Percentiles rank a stretch among this genome's conserved stretches.
Evolutionary conservation across 1,140 invertebrate species (phyloP).

Genomic region (Bathynomus jamesi): DNA sequence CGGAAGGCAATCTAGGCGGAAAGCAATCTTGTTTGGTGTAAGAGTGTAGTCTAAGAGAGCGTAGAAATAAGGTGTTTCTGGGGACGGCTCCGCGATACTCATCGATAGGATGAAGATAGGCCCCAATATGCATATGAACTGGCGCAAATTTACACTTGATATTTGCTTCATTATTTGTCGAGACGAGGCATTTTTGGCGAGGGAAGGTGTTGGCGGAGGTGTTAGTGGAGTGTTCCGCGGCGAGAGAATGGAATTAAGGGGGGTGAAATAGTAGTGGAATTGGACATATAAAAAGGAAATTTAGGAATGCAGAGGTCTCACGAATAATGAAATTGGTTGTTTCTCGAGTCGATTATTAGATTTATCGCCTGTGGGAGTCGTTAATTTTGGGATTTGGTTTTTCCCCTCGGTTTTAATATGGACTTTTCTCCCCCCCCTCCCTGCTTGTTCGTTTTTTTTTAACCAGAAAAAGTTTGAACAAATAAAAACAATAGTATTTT

Average conservation of each 20-base stretch:
- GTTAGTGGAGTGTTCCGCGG: not conserved
- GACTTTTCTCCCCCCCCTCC: too few relatives aligned
- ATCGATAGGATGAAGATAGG: not conserved
- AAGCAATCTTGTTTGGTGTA: constrained; percentile 16
- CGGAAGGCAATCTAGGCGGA: constrained; percentile 23
- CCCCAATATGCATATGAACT: not conserved
- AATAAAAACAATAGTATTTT: too few relatives aligned
- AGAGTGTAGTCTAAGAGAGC: too few relatives aligned
- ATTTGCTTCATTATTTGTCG: not conserved
- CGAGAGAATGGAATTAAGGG: not conserved
- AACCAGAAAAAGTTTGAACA: too few relatives aligned
- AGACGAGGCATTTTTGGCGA: not conserved
- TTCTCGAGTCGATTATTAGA: not conserved
- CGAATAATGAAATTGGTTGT: not conserved
- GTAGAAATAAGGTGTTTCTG: not conserved
- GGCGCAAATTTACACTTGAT: constrained; percentile 1
- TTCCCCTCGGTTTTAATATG: not conserved
- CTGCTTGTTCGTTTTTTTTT: too few relatives aligned
- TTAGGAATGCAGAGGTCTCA: not conserved
- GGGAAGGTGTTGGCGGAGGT: not conserved
- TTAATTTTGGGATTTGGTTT: not conserved
- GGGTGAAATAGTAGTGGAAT: not conserved
- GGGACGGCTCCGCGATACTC: not conserved
- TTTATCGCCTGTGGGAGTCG: not conserved
- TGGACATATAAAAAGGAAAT: constrained; percentile 1